Evolutionary conservation across 35 echinoderm and acorn worm genomes (phyloP).

Genomic region (Ptychodera flava): DNA sequence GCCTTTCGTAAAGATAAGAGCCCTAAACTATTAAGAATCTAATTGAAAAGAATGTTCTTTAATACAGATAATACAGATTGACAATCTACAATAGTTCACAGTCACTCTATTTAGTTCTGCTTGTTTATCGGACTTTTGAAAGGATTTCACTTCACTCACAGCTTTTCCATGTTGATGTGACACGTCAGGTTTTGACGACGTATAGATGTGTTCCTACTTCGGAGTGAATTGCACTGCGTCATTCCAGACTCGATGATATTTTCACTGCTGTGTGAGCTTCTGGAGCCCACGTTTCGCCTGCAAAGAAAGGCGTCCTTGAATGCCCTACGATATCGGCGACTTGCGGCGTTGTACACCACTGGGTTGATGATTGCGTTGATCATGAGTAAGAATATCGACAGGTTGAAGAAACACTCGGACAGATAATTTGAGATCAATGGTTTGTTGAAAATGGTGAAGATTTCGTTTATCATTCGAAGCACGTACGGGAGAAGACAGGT

Average conservation of each 20-base stretch:
- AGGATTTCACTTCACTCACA: too few species aligned
- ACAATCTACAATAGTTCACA: too few species aligned
- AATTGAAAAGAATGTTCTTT: too few species aligned
- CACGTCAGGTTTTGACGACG: too few species aligned
- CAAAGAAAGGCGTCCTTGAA: slow-evolving; percentile 17
- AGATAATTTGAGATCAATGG: background rate
- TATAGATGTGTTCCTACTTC: background rate
- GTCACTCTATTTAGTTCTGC: too few species aligned
- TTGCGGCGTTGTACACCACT: background rate
- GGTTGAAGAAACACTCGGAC: background rate
- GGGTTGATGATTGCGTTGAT: background rate
- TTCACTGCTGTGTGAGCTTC: background rate
- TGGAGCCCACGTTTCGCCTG: background rate
- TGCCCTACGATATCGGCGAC: background rate
- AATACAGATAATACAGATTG: too few species aligned
- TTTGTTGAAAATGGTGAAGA: background rate
- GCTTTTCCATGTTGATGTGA: too few species aligned
- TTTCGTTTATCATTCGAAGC: background rate
- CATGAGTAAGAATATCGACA: background rate
- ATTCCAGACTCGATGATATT: background rate
- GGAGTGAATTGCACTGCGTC: background rate
- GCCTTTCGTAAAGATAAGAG: too few species aligned
- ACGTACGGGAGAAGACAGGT: background rate
- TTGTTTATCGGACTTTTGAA: too few species aligned
- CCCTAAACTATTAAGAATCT: too few species aligned